Conservation (phyloP, 2,797 vertebrate species). For the Tangara arthus region DNA sequence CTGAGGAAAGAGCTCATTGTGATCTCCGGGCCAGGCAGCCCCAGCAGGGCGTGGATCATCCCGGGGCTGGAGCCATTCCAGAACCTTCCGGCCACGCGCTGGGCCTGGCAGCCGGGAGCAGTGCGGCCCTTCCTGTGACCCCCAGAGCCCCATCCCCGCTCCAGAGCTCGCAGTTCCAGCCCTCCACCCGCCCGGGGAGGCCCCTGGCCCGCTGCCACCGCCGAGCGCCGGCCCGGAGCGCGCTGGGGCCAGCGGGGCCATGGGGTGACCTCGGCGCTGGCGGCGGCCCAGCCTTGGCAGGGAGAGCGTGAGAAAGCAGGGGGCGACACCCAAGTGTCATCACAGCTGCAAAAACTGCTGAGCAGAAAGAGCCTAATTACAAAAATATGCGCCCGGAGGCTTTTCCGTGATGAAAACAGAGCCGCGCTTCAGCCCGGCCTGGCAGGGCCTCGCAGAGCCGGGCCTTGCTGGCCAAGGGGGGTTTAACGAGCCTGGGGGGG, state of each 20-base stretch:
- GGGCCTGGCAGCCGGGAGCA: not conserved
- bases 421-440: slow-evolving; percentile 75
- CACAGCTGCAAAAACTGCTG: slow-evolving; percentile 93
- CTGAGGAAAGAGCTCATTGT: not conserved
- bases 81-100: not conserved
- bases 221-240: slow-evolving; percentile 44
- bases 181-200: not conserved
- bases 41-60: not conserved
- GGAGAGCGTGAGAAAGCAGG: slow-evolving; percentile 90
- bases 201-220: slow-evolving; percentile 46
- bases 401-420: slow-evolving; percentile 84
- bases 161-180: not conserved
- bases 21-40: not conserved
- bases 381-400: slow-evolving; percentile 88
- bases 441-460: slow-evolving; percentile 2
- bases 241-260: slow-evolving; percentile 9
- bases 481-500: slow-evolving; percentile 62
- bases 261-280: slow-evolving; percentile 80
- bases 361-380: slow-evolving; percentile 90
- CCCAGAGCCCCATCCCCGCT: not conserved
- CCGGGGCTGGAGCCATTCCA: not conserved
- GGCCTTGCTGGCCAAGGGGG: not conserved
- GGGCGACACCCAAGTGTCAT: slow-evolving; percentile 91
- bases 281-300: slow-evolving; percentile 84
- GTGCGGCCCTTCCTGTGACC: not conserved